Evolutionary conservation across 1,140 invertebrate genomes (phyloP).

Genomic region (Dreissena rostriformis): DNA sequence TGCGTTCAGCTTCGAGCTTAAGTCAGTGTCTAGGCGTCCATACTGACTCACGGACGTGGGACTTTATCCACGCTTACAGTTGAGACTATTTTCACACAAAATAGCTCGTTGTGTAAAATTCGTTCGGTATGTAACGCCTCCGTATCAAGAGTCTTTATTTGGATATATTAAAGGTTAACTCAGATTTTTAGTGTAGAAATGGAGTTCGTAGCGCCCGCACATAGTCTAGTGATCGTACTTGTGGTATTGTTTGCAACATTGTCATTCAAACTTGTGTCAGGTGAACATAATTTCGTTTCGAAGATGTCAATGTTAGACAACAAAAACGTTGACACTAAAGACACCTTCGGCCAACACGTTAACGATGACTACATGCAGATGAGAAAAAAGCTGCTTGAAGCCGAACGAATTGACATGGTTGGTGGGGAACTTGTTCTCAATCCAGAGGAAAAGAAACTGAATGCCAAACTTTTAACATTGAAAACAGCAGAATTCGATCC

Average conservation of each 20-base stretch:
- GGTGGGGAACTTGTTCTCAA: conserved; percentile 83
- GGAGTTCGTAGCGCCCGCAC: not conserved
- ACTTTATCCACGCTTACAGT: no score
- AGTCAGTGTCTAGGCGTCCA: no score
- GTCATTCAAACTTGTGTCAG: conserved; percentile 23
- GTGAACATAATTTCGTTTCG: conserved; percentile 12
- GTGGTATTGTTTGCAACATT: conserved; percentile 9
- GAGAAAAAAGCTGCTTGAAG: conserved; percentile 72
- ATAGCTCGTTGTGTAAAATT: no score
- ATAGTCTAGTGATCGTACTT: not conserved
- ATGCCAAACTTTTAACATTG: conserved; percentile 86
- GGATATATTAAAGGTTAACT: no score
- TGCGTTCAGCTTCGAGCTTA: no score
- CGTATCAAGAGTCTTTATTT: no score
- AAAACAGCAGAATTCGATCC: conserved; percentile 86
- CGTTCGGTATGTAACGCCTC: no score
- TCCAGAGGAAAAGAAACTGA: conserved; percentile 84
- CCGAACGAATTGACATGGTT: conserved; percentile 68
- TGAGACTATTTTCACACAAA: no score
- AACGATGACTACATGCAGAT: conserved; percentile 80
- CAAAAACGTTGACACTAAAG: not conserved
- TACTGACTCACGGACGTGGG: no score
- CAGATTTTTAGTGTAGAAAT: not conserved
- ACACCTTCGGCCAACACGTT: no score
- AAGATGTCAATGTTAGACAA: not conserved